These are phyloP conservation scores for Nineta flava DNA, from an alignment of 2,888 invertebrate species.

Conservation along the genomic window DNA sequence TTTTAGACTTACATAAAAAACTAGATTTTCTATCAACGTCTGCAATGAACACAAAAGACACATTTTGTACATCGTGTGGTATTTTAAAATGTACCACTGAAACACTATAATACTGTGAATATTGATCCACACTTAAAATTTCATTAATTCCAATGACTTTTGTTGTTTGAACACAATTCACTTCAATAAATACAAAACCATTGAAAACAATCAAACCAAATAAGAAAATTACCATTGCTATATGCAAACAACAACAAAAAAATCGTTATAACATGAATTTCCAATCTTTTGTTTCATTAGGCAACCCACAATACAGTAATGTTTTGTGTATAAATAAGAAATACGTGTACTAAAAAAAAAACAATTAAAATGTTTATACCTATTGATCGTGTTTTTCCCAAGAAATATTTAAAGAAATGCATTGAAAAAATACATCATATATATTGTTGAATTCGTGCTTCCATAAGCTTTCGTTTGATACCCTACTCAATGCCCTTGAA, in stretches of 20 bases:
- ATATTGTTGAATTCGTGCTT: too few species aligned
- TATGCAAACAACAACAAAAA: not conserved
- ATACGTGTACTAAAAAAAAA: too few species aligned
- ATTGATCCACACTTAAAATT: conserved; percentile 13
- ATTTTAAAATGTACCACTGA: conserved; percentile 23
- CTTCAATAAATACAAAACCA: not conserved
- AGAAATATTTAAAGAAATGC: too few species aligned
- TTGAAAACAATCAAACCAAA: not conserved
- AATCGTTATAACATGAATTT: too few species aligned
- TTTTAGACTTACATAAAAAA: not conserved
- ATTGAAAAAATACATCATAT: too few species aligned
- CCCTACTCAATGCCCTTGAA: too few species aligned
- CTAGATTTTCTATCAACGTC: not conserved
- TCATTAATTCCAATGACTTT: conserved; percentile 4
- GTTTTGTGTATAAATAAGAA: too few species aligned
- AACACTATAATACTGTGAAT: conserved; percentile 21
- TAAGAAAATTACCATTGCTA: not conserved
- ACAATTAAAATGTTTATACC: too few species aligned
- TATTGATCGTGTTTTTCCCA: too few species aligned
- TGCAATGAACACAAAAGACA: conserved; percentile 2
- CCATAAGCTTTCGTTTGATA: too few species aligned
- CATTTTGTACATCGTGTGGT: conserved; percentile 18
- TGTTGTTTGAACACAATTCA: not conserved
- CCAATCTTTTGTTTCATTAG: too few species aligned
- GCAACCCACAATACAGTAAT: too few species aligned